Evolutionary conservation across 1,140 invertebrate species (phyloP), one percentile per base, ranked within the genome.

Genomic region (Choristoneura fumiferana): DNA sequence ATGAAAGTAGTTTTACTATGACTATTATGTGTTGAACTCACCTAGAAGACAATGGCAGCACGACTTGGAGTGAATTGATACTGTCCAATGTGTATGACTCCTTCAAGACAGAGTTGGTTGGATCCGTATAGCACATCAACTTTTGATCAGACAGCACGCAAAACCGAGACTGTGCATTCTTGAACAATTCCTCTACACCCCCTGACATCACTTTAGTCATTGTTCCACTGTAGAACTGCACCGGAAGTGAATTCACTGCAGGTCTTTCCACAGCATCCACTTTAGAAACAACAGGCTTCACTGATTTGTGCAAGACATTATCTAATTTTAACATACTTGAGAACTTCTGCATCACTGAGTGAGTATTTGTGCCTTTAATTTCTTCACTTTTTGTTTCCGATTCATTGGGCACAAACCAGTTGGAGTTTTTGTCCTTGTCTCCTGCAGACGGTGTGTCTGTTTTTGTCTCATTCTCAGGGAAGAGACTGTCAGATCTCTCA

Each of bases 61-160:
- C 80, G 55, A 86, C 73, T 62, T 88, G 85, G 5, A 88, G n/a
- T n/a, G 81, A 84, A 39, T 77, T 73, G 15, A 88, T 73, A 63
- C 63, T 81, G 15, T 85, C 74, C 9, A 88, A 61, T 4, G 67
- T 72, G 49, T 83, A 86, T 15, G 73, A 69, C 65, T 86, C 85
- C 58, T 84, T 88, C 5, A 88, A 57, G 8, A 84, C 57, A 5
- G 71, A 73, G 38, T 83, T 85, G 4, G 79, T 80, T 12, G 82
- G 67, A 57, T 88, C 85, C 10, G 74, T 60, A 38, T 88, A 88
- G 53, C 84, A 88, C 57, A 85, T 73, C n/a, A 88, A 54, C 60
- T 86, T 87, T 45, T 87, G 76, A 45, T 88, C 81, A 17, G 82
- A 80, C 14, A 88, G 60, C 4, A 81, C 67, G 76, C 85, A 88